phyloP scores from a whole-genome alignment of 2,888 invertebrate species.

The Archaeoteleia sp. region DNA sequence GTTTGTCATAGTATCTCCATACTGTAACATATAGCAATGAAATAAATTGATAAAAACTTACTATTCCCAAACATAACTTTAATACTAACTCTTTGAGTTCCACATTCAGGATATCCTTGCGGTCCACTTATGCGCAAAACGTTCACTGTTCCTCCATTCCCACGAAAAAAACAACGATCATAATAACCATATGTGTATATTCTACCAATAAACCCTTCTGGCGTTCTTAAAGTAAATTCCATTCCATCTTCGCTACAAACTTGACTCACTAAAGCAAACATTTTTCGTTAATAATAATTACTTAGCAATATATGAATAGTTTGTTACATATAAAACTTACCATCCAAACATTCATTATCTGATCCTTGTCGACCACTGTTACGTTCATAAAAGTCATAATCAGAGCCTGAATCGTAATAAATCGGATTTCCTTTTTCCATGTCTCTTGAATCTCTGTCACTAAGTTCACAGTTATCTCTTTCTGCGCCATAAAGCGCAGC shows the following conservation, averaged over 20 bases:
- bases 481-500: constrained; percentile 80
- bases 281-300: constrained; percentile 7
- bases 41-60: too few species aligned
- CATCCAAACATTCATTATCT: constrained; percentile 88
- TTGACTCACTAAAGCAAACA: constrained; percentile 83
- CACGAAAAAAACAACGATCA: constrained; percentile 92
- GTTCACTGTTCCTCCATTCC: constrained; percentile 90
- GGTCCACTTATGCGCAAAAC: constrained; percentile 90
- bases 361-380: constrained; percentile 83
- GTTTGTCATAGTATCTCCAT: constrained; percentile 94
- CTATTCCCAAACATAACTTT: too few species aligned
- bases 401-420: constrained; percentile 88
- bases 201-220: constrained; percentile 91
- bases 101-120: constrained; percentile 95
- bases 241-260: constrained; percentile 95
- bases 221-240: constrained; percentile 92
- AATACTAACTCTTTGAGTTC: constrained; percentile 84
- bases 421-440: constrained; percentile 89
- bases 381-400: constrained; percentile 90
- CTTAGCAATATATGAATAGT: constrained; percentile 40
- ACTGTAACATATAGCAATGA: too few species aligned
- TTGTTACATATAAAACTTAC: constrained; percentile 75
- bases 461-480: constrained; percentile 91
- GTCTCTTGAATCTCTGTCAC: constrained; percentile 89
- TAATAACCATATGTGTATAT: constrained; percentile 95